Percentiles rank a stretch among this genome's conserved stretches.
phyloP scores from a whole-genome alignment of 2,113 vertebrate species.

The Spilogale gracilis region DNA sequence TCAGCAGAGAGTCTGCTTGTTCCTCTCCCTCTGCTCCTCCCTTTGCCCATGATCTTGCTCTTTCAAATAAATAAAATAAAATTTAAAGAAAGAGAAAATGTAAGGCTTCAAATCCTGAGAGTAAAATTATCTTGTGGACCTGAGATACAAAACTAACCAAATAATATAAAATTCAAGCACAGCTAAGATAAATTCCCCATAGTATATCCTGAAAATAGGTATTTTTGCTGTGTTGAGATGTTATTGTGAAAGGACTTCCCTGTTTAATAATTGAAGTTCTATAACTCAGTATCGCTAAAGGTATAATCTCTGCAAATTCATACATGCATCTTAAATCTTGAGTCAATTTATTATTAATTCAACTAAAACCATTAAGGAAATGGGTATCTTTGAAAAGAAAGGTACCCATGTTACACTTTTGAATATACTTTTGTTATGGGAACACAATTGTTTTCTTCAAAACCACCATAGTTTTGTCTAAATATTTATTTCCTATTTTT shows the following conservation, averaged over 20 bases:
- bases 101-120: background rate
- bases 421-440: background rate
- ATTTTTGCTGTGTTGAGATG: background rate
- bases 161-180: constrained; percentile 14
- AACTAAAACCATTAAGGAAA: background rate
- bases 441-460: background rate
- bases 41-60: background rate
- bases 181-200: background rate
- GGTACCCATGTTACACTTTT: background rate
- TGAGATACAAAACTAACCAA: background rate
- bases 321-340: background rate
- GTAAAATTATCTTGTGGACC: background rate
- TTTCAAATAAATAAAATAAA: background rate
- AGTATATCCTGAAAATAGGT: background rate
- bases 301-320: background rate
- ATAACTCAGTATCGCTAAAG: background rate
- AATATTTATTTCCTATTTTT: background rate
- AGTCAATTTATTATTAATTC: constrained; percentile 3
- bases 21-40: background rate
- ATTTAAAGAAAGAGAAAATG: background rate
- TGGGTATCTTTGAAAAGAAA: constrained; percentile 22
- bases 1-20: background rate
- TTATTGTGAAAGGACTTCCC: background rate
- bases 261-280: constrained; percentile 33
- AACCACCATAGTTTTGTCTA: background rate